phyloP scores from a whole-genome alignment of 2,888 invertebrate species.

The Acleris sparsana region DNA sequence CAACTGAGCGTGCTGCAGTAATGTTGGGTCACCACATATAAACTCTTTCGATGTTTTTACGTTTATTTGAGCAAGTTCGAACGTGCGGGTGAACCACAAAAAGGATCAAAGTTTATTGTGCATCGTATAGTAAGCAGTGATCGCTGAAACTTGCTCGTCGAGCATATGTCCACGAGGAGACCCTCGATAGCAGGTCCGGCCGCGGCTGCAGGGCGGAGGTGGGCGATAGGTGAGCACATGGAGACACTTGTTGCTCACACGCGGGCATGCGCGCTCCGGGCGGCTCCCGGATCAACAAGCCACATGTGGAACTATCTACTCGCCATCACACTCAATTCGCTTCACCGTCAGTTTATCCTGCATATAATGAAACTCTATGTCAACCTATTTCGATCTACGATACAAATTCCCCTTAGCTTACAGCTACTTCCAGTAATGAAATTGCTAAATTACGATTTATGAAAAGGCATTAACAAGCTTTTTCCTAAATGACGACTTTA shows the following conservation, averaged over 20 bases:
- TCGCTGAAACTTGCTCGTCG: too few species aligned
- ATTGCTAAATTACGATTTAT: constrained; percentile 45
- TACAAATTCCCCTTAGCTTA: constrained; percentile 8
- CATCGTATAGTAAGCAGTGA: too few species aligned
- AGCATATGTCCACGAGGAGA: too few species aligned
- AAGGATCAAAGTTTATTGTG: too few species aligned
- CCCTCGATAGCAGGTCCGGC: constrained; percentile 45
- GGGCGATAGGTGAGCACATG: constrained; percentile 63
- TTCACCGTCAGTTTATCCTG: background rate
- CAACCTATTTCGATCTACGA: background rate
- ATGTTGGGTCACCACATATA: too few species aligned
- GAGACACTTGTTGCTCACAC: constrained; percentile 74
- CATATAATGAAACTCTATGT: background rate
- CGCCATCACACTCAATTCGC: background rate
- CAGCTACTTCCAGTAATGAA: constrained; percentile 40
- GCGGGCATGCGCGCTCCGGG: constrained; percentile 63
- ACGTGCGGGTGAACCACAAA: too few species aligned
- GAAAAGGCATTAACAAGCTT: constrained; percentile 46
- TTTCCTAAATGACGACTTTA: constrained; percentile 51
- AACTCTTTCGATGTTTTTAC: too few species aligned
- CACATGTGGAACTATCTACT: constrained; percentile 6
- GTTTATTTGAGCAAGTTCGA: too few species aligned
- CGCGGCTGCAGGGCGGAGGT: constrained; percentile 43
- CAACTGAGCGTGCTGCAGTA: too few species aligned
- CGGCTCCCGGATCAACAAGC: constrained; percentile 31